Conservation (phyloP, 2,888 invertebrate species). For the Dryobota labecula region DNA sequence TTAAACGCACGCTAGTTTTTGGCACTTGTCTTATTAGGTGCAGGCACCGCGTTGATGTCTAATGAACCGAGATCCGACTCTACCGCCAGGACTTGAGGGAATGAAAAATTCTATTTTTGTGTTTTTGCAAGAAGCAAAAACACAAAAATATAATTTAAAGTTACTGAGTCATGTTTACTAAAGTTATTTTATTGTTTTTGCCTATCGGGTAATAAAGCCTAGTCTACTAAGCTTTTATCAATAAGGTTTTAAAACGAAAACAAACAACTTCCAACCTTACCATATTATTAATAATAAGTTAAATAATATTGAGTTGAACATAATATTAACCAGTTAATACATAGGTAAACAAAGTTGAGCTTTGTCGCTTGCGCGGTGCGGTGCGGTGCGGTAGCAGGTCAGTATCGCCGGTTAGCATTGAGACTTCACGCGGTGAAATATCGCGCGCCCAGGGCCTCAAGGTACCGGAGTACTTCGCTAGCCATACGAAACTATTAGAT, state of each 20-base stretch:
- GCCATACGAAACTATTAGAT: conserved; percentile 56
- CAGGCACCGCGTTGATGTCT: conserved; percentile 70
- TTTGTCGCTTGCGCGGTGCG: conserved; percentile 38
- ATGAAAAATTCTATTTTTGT: too few relatives aligned
- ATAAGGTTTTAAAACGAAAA: conserved; percentile 17
- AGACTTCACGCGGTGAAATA: conserved; percentile 74
- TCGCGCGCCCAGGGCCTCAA: conserved; percentile 60
- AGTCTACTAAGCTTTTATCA: not conserved
- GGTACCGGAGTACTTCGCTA: conserved; percentile 41
- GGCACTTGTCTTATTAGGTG: not conserved
- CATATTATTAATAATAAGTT: conserved; percentile 42
- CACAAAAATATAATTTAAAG: too few relatives aligned
- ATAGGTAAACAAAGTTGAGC: conserved; percentile 46
- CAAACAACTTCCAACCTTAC: conserved; percentile 17
- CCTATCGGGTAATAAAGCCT: not conserved
- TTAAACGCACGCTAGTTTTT: conserved; percentile 33
- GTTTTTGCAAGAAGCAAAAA: not conserved
- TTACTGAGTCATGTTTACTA: not conserved
- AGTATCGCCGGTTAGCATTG: conserved; percentile 73
- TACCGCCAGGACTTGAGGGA: not conserved
- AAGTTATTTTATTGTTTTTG: not conserved
- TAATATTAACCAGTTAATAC: conserved; percentile 47
- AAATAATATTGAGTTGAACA: conserved; percentile 47
- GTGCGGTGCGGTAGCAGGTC: conserved; percentile 62
- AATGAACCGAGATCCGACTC: conserved; percentile 48